Percentiles rank a stretch among this genome's conserved stretches.
Evolutionary conservation across 1,140 invertebrate genomes (phyloP).

Genomic region (Drosophila repletoides): DNA sequence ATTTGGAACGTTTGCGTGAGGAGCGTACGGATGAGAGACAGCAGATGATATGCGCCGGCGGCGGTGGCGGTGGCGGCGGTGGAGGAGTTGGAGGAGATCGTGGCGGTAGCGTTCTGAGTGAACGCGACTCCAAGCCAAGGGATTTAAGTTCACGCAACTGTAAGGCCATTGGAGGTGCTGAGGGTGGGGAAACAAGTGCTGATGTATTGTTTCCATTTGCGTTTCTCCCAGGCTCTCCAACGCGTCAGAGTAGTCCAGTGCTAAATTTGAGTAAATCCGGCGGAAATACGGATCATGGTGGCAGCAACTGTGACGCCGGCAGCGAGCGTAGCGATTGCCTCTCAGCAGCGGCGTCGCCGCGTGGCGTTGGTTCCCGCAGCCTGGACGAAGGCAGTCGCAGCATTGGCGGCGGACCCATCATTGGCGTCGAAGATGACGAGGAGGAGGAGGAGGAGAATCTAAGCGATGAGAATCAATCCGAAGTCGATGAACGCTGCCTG

Average conservation of each 20-base stretch:
- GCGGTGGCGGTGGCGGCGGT: conserved; percentile 82
- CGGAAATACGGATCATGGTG: conserved; percentile 82
- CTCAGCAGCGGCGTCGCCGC: conserved; percentile 83
- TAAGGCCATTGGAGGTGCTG: conserved; percentile 83
- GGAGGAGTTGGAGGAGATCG: conserved; percentile 50
- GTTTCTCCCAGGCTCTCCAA: conserved; percentile 87
- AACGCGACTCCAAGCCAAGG: conserved; percentile 88
- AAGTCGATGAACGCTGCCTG: conserved; percentile 83
- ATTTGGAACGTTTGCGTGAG: conserved; percentile 94
- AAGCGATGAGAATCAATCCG: conserved; percentile 90
- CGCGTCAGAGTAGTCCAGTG: conserved; percentile 94
- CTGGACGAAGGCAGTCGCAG: conserved; percentile 82
- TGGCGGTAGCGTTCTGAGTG: conserved; percentile 84
- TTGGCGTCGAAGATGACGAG: conserved; percentile 84
- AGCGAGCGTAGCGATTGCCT: conserved; percentile 84
- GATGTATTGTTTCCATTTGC: conserved; percentile 4
- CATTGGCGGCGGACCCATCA: conserved; percentile 84
- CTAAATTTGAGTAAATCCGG: conserved; percentile 94
- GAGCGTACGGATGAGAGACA: conserved; percentile 87
- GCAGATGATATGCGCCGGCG: conserved; percentile 84
- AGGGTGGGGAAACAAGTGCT: not conserved
- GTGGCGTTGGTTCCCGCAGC: conserved; percentile 73
- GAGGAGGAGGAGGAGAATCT: conserved; percentile 91
- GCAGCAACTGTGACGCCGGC: conserved; percentile 84
- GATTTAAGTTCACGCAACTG: conserved; percentile 93